phyloP scores from a whole-genome alignment of 2,113 vertebrate species.

The Psammodynastes pulverulentus region DNA sequence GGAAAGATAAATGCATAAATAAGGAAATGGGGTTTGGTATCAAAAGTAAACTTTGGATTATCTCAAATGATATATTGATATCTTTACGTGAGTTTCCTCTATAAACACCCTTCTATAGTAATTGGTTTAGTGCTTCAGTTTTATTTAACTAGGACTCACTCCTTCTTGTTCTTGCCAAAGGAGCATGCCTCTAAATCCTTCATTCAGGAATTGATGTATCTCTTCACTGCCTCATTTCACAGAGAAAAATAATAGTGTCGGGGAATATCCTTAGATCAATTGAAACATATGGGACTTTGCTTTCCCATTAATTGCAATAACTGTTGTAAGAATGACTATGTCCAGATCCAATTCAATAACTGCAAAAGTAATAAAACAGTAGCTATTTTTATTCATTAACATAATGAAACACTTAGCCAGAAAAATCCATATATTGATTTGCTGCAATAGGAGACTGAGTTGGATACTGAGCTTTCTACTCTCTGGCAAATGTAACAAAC shows the following conservation, averaged over 20 bases:
- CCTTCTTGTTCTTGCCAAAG: background rate
- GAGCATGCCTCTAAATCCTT: background rate
- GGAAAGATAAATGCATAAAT: background rate
- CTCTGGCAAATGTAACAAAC: background rate
- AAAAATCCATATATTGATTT: background rate
- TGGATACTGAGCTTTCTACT: constrained; percentile 5
- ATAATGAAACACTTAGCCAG: background rate
- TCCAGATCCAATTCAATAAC: background rate
- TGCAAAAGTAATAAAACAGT: constrained; percentile 12
- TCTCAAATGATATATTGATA: background rate
- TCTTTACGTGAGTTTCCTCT: background rate
- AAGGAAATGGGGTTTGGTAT: background rate
- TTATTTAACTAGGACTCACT: background rate
- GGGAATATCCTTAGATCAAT: background rate
- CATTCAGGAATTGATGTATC: background rate
- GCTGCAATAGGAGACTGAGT: constrained; percentile 8
- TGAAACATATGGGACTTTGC: background rate
- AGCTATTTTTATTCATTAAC: background rate
- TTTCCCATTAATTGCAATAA: background rate
- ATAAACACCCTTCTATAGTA: no score
- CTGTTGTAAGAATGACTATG: background rate
- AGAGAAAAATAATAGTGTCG: background rate
- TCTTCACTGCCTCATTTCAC: background rate
- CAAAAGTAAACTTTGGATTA: background rate
- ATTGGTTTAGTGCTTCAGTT: background rate